Evolutionary conservation across 92 coral and sea anemone genomes (phyloP).

Genomic region (Meandrina meandrites): DNA sequence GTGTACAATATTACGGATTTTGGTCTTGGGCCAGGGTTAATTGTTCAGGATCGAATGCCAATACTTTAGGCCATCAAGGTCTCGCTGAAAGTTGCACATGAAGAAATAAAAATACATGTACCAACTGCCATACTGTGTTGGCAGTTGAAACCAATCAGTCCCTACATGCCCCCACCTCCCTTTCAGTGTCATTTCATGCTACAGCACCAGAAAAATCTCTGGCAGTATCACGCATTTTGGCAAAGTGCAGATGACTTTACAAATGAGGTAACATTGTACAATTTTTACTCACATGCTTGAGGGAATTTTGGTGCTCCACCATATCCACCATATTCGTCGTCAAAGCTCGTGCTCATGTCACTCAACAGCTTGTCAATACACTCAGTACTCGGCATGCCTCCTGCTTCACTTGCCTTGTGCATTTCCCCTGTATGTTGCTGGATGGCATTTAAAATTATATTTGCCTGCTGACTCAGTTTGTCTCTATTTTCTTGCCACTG

Average conservation of each 20-base stretch:
- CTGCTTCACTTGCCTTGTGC: conserved; percentile 55
- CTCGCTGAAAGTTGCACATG: no score
- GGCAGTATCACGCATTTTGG: background rate
- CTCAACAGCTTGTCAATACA: conserved; percentile 80
- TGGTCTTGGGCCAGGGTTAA: no score
- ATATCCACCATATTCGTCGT: conserved; percentile 90
- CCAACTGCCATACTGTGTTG: no score
- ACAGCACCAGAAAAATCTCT: background rate
- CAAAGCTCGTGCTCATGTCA: conserved; percentile 81
- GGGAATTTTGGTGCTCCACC: conserved; percentile 99
- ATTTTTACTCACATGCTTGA: conserved; percentile 73
- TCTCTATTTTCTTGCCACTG: conserved; percentile 88
- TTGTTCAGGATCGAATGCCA: no score
- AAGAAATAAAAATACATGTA: no score
- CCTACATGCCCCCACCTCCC: no score
- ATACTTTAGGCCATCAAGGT: no score
- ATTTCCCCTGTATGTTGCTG: conserved; percentile 77
- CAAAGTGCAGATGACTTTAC: background rate
- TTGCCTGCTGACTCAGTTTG: conserved; percentile 77
- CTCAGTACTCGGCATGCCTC: conserved; percentile 66
- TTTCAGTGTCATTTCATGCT: background rate
- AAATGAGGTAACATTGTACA: background rate
- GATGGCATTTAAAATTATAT: conserved; percentile 83
- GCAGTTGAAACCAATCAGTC: no score
- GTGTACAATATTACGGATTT: no score